Base-by-base conservation (phyloP, 1,140 invertebrate species). In the Bombus superbus region DNA sequence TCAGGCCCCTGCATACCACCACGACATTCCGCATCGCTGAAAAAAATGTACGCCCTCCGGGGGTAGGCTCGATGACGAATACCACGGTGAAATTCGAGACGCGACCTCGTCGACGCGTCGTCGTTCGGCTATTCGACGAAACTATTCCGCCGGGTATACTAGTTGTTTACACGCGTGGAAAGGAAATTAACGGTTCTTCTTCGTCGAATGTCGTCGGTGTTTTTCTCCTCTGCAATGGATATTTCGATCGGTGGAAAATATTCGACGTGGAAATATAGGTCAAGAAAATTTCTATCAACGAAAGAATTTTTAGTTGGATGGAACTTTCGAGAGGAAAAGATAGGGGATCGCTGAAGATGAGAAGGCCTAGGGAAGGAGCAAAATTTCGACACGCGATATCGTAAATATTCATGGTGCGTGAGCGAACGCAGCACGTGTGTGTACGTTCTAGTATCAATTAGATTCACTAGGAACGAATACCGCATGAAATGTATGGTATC, bases 21-120 rank as follows among this genome's bases (percentile, higher is more conserved):
- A 69, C 72, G 44, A 80, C 88, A 85, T 86, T 88, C 80, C 87
- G n/a, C 69, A n/a, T 72, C 69, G 40, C 6, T 22, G 81, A 47
- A 68, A 59, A 64, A 83, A 78, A 71, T 57, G 22, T 35, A 64
- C 44, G n/a, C 78, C n/a, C 59, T 68, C 40, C n/a, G 10, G 44
- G 32, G 59, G 32, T 44, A 15, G 35, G 28, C 15, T 47, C 76
- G 25, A 80, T 80, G 47, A 84, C 57, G 75, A 69, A 47, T 62
- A 40, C 10, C 15, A 59, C 22, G n/a, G 2, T 77, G 74, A 73
- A 83, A 76, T 77, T 71, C 64, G n/a, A 78, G 38, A 32, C 8
- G 38, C n/a, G 44, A 10, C n/a, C 40, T 71, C 18, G 28, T 71
- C 38, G 28, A 35, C 9, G 40, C 35, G 59, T 69, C 35, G 42